Base-by-base conservation (phyloP, 2,888 invertebrate species). In the Acrocera orbiculus region DNA sequence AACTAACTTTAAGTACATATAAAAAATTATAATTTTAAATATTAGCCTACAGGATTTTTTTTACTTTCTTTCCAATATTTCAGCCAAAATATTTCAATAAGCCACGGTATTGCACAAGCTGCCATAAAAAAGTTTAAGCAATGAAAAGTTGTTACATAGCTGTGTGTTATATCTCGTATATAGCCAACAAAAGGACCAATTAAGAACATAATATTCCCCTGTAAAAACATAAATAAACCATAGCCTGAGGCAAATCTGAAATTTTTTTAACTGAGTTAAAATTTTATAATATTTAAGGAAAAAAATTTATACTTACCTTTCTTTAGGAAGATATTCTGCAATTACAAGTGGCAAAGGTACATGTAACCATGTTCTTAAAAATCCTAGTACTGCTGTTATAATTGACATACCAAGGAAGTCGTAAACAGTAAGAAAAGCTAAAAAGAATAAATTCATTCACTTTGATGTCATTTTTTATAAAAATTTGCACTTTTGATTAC, bases 271-370 rank as follows among this genome's bases (percentile, higher is more conserved):
- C 13, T 19, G 17, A 22, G 22, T 22, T 22, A 9, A 9, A 10
- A 8, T 22, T 6, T 26, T 9, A 5, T 9, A 8, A 31, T 1
- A 8, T 26, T 13, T 11, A 14, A 30, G 10, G 16, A 28, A n/a
- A 15, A 3, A 7, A 14, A 22, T 30, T 19, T 16, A 16, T 30
- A 15, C 10, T 2, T 31, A 58, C 58, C 60, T 65, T 30, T 78
- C 70, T 2, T 73, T 68, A 1, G 69, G 65, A 32, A 75, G 69
- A 36, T 70, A 66, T 39, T 74, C 78, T 20, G 77, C 69, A 31
- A 81, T 70, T 3, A 78, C 67, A 9, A 80, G 60, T n/a, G 77
- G 72, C 42, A 78, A 54, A 4, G 77, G 65, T 5, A 78, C 77
- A 44, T 76, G 71, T 4, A 81, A 65, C 48, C 76, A 73, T 37